Evolutionary conservation across 2,888 invertebrate genomes (phyloP).

Genomic region (Synergus umbraculus): DNA sequence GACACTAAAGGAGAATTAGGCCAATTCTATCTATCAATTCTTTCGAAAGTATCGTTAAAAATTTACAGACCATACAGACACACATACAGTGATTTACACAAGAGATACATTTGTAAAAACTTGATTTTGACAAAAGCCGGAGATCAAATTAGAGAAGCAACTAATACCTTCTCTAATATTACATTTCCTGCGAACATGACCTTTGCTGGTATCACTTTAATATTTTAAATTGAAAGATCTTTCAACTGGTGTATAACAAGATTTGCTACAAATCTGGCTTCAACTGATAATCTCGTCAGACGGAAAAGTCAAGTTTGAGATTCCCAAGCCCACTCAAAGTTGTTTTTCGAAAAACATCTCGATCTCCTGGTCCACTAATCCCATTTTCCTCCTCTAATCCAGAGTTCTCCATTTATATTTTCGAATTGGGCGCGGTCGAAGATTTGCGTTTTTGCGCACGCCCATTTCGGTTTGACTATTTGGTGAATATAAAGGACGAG

Average conservation of each 20-base stretch:
- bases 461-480: constrained; percentile 19
- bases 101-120: too few relatives aligned
- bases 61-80: too few relatives aligned
- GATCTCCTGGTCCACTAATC: constrained; percentile 39
- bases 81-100: too few relatives aligned
- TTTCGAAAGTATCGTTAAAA: too few relatives aligned
- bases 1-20: too few relatives aligned
- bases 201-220: neutral
- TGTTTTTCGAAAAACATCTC: constrained; percentile 31
- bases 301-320: constrained; percentile 12
- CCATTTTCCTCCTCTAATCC: constrained; percentile 34
- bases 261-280: neutral
- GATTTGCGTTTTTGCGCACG: constrained; percentile 31
- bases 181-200: too few relatives aligned
- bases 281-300: constrained; percentile 6
- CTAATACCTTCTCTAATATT: neutral
- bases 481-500: constrained; percentile 25
- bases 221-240: neutral
- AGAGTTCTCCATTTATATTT: constrained; percentile 13
- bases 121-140: too few relatives aligned
- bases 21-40: too few relatives aligned
- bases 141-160: too few relatives aligned
- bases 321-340: neutral
- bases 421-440: constrained; percentile 30
- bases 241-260: constrained; percentile 19